Base-by-base conservation (phyloP, 1,140 invertebrate genomes). In the Drosophila albomicans region DNA sequence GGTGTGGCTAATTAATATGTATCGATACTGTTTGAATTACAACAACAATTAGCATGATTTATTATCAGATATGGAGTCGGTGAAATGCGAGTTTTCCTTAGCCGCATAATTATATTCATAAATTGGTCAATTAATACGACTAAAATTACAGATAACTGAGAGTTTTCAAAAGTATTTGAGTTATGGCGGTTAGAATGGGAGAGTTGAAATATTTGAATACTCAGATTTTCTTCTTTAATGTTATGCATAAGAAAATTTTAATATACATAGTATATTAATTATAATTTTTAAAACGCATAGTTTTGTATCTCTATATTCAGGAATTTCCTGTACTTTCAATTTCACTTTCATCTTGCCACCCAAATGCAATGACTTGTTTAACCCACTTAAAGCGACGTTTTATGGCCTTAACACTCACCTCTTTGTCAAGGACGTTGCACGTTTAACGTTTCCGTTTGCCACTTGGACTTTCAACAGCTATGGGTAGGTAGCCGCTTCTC, bases 1-100 rank as follows among this genome's bases (percentile, higher is more conserved):
- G 84, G 84, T 78, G 84, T 84, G 80, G 65, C 70, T 84, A 87
- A 87, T 87, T 87, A 88, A 87, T 87, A 87, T 87, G 84, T 87
- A 87, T 87, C 84, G 77, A 78, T 88, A 57, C 79, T 73, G 84
- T 88, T 88, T 88, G 80, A 87, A 75, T 87, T 84, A 89, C 84
- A 87, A 80, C 80, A 78, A 88, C 81, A 87, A 87, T 87, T 87
- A 89, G 74, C 78, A 62, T 84, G 80, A 87, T 87, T 81, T 84
- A 87, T 80, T 51, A 71, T 70, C 30, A 69, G 84, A 89, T 89
- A 84, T 32, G 59, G 70, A 69, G 80, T 57, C 70, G 81, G 73
- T 78, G 56, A 84, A 84, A 75, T 88, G 66, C 8, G 15, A 72
- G 62, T 84, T 51, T 82, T 51, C 57, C 52, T 71, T 11, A 66